Percentiles rank a stretch among this genome's conserved stretches.
These are phyloP conservation scores for Heliothis peltigera DNA, from an alignment of 2,888 invertebrate species.

Conservation along the genomic window DNA sequence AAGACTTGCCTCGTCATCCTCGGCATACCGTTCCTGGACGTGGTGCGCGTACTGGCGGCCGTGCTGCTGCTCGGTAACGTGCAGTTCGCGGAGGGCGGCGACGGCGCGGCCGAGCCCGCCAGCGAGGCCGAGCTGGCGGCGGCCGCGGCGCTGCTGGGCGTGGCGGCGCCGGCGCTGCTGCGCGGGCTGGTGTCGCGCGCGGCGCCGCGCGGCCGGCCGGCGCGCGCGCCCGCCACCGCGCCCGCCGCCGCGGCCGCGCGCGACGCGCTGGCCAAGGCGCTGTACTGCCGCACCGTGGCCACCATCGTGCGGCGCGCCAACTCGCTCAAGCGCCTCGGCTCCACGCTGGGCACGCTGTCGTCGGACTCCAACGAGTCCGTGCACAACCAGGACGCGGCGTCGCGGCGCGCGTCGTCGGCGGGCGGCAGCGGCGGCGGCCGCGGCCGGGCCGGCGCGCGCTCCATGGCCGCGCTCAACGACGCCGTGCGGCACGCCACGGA, in stretches of 20 bases:
- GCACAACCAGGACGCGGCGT: slow-evolving; percentile 96
- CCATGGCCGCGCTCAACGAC: slow-evolving; percentile 97
- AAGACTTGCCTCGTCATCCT: slow-evolving; percentile 96
- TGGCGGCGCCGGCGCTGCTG: slow-evolving; percentile 93
- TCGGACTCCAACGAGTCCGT: slow-evolving; percentile 98
- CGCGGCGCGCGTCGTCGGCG: slow-evolving; percentile 95
- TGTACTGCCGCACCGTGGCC: slow-evolving; percentile 98
- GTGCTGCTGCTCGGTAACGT: slow-evolving; percentile 97
- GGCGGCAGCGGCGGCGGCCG: slow-evolving; percentile 82
- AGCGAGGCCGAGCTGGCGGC: slow-evolving; percentile 96
- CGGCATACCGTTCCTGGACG: slow-evolving; percentile 98
- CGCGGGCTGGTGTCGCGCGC: slow-evolving; percentile 96
- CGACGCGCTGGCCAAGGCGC: slow-evolving; percentile 96
- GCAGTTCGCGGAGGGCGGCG: slow-evolving; percentile 95
- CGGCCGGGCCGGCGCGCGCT: slow-evolving; percentile 94
- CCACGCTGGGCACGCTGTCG: slow-evolving; percentile 95
- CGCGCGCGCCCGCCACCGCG: slow-evolving; percentile 93
- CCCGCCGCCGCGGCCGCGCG: slow-evolving; percentile 96
- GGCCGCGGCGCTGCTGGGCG: slow-evolving; percentile 94
- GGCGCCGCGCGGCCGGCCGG: slow-evolving; percentile 82
- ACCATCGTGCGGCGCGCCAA: slow-evolving; percentile 98
- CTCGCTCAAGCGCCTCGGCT: slow-evolving; percentile 95
- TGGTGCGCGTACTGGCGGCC: slow-evolving; percentile 97
- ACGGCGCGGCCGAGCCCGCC: slow-evolving; percentile 93
- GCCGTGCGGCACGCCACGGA: slow-evolving; percentile 98